phyloP scores from a whole-genome alignment of 2,888 invertebrate genomes.

The Drosophila birchii region DNA sequence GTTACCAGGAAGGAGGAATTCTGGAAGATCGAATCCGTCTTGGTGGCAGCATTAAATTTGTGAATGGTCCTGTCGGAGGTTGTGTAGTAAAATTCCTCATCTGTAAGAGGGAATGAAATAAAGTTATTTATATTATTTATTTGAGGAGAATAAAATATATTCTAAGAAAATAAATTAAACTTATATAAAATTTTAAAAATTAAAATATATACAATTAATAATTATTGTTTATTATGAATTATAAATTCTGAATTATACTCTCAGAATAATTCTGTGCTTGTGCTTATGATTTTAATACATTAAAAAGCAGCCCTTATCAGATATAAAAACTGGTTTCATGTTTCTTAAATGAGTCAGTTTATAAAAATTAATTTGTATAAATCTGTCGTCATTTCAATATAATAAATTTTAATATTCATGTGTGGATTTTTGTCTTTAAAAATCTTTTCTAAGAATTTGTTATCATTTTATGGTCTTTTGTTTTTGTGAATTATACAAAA shows the following conservation, averaged over 20 bases:
- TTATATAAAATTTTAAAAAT: too few species aligned
- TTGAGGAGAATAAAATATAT: too few species aligned
- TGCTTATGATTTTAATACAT: not conserved
- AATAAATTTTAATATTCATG: too few species aligned
- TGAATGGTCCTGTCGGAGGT: conserved; percentile 75
- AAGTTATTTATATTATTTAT: too few species aligned
- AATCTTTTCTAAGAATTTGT: not conserved
- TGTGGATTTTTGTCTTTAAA: not conserved
- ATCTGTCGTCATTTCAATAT: not conserved
- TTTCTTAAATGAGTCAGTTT: not conserved
- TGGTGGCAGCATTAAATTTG: conserved; percentile 85
- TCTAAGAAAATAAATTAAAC: too few species aligned
- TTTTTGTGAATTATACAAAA: not conserved
- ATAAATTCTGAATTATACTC: not conserved
- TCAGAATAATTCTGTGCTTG: too few species aligned
- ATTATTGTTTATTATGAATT: not conserved
- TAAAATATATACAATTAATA: too few species aligned
- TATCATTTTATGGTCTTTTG: not conserved
- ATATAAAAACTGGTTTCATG: conserved; percentile 3
- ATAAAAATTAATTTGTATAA: not conserved
- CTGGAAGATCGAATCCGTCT: conserved; percentile 63
- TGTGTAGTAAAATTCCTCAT: conserved; percentile 86
- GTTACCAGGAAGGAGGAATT: conserved; percentile 74
- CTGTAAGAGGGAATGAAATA: conserved; percentile 77
- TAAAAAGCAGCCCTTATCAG: not conserved